phyloP scores from a whole-genome alignment of 2,888 invertebrate species.

The Macrophya alboannulata region DNA sequence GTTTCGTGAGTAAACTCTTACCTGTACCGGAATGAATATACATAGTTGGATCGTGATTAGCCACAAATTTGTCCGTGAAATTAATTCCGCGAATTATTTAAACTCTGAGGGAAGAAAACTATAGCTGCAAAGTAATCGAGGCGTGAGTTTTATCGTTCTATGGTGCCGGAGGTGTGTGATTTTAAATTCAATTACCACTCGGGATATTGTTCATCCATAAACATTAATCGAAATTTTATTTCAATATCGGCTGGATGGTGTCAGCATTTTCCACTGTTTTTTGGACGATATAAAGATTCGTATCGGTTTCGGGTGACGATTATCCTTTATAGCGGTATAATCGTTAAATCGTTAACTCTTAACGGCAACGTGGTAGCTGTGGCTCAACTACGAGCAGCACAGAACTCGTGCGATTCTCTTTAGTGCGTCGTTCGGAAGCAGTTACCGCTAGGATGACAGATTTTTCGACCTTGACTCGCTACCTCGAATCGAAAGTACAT shows the following conservation, averaged over 20 bases:
- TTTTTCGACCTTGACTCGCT: constrained; percentile 23
- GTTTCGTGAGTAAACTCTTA: not conserved
- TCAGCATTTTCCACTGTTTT: constrained; percentile 47
- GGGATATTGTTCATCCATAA: constrained; percentile 46
- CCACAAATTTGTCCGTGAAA: not conserved
- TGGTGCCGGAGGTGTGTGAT: not conserved
- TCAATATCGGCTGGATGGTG: constrained; percentile 46
- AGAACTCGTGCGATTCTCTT: constrained; percentile 45
- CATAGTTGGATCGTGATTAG: not conserved
- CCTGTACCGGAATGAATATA: not conserved
- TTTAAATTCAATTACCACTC: constrained; percentile 45
- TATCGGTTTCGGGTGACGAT: constrained; percentile 70
- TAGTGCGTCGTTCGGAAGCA: constrained; percentile 45
- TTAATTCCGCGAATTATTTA: not conserved
- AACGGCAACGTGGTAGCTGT: constrained; percentile 67
- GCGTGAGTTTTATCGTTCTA: constrained; percentile 29
- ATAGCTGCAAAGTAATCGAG: not conserved
- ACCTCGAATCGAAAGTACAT: not conserved
- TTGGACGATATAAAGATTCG: constrained; percentile 45
- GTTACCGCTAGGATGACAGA: constrained; percentile 51
- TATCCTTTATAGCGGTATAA: constrained; percentile 77
- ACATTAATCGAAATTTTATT: constrained; percentile 53
- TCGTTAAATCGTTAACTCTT: constrained; percentile 77
- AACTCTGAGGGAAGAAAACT: not conserved
- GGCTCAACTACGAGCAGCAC: constrained; percentile 38